Evolutionary conservation across 2,797 vertebrate species (phyloP).

Genomic region (Darevskia nairensis): DNA sequence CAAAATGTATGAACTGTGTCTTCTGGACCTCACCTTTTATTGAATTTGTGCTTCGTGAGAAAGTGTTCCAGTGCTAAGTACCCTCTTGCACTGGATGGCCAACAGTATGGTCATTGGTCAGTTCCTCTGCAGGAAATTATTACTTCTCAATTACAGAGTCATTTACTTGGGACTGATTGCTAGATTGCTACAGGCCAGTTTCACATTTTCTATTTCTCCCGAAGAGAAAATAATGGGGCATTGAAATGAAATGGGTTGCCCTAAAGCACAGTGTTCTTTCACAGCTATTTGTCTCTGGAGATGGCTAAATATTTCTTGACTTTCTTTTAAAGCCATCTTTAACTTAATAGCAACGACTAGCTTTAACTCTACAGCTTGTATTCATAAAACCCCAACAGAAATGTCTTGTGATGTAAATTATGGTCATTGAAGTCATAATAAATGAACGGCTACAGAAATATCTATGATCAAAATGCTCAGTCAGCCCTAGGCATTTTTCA

Average conservation of each 20-base stretch:
- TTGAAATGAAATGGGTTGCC: background rate
- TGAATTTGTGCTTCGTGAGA: background rate
- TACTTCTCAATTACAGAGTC: constrained; percentile 17
- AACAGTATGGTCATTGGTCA: constrained; percentile 8
- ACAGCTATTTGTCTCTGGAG: constrained; percentile 8
- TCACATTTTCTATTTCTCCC: constrained; percentile 15
- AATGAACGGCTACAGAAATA: background rate
- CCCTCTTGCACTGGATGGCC: background rate
- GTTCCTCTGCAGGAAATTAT: constrained; percentile 16
- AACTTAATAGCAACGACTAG: background rate
- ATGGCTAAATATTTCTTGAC: background rate
- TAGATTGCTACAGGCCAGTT: constrained; percentile 11
- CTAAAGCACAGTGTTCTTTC: background rate
- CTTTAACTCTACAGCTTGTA: background rate
- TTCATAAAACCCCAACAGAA: background rate
- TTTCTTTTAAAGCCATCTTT: background rate
- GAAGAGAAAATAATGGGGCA: background rate
- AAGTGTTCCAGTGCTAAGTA: background rate
- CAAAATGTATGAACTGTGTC: background rate
- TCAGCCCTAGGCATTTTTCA: constrained; percentile 4
- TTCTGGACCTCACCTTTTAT: background rate
- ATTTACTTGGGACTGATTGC: constrained; percentile 15
- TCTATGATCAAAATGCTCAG: constrained; percentile 26
- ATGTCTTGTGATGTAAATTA: background rate
- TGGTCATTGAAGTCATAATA: background rate